Conservation (phyloP, 2,888 invertebrate genomes). For the Neoaliturus tenellus region DNA sequence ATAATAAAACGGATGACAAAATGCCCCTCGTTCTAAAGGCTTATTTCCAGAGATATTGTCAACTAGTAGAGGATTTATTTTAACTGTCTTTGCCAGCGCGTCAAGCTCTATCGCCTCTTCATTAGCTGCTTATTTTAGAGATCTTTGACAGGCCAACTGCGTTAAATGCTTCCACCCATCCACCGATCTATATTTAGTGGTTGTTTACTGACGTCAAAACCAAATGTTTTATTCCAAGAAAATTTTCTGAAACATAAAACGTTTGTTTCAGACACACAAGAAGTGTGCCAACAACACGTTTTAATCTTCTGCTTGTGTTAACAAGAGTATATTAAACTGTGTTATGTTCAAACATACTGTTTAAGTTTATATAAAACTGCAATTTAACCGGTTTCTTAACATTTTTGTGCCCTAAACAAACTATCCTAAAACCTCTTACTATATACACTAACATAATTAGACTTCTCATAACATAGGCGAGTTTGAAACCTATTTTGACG, state of each 20-base stretch:
- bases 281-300: no score
- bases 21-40: not conserved
- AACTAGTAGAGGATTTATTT: conserved; percentile 44
- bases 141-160: conserved; percentile 36
- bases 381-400: no score
- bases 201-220: not conserved
- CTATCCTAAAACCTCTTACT: no score
- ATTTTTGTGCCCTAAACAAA: no score
- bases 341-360: no score
- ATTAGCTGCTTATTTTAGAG: conserved; percentile 40
- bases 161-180: conserved; percentile 9
- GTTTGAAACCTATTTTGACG: no score
- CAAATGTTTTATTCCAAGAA: not conserved
- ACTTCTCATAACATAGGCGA: no score
- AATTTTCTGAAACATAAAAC: not conserved
- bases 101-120: conserved; percentile 22
- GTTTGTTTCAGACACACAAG: no score
- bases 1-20: conserved; percentile 36
- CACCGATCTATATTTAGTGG: not conserved
- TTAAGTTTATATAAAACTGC: no score
- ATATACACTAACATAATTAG: no score
- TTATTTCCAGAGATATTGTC: conserved; percentile 27
- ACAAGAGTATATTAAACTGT: no score
- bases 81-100: conserved; percentile 9
- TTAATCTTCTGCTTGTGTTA: no score